These are phyloP conservation scores for Vulpes vulpes DNA, from an alignment of 2,113 vertebrate species.

Conservation along the genomic window DNA sequence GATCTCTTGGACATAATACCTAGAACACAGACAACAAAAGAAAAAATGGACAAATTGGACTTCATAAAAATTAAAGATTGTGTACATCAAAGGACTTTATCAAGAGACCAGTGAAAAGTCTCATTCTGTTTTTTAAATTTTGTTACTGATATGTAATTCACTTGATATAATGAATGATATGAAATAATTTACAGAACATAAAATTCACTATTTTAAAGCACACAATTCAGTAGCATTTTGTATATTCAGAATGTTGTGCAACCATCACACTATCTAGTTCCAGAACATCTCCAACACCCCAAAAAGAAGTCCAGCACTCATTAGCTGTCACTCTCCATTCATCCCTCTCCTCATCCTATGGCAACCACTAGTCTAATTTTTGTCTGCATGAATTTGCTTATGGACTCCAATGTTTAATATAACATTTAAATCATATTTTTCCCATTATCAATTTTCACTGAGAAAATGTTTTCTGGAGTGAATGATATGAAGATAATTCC, in stretches of 20 bases:
- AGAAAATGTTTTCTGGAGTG: slow-evolving; percentile 39
- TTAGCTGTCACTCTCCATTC: background rate
- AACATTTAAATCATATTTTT: background rate
- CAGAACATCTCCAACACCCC: background rate
- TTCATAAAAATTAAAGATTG: background rate
- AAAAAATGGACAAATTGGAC: background rate
- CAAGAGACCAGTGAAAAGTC: background rate
- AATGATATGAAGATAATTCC: background rate
- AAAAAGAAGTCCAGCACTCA: background rate
- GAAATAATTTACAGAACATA: background rate
- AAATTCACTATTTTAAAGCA: background rate
- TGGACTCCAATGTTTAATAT: background rate
- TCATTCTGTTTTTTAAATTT: background rate
- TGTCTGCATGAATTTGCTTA: background rate
- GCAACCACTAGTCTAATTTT: background rate
- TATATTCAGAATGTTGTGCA: background rate
- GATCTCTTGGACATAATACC: background rate
- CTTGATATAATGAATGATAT: background rate
- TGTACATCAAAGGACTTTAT: background rate
- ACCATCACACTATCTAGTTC: background rate
- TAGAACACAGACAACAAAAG: background rate
- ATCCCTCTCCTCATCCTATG: background rate
- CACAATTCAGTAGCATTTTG: background rate
- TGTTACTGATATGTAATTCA: background rate
- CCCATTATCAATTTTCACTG: background rate